Base-by-base conservation (phyloP, 2,113 vertebrate species). In the Turdus rufiventris region DNA sequence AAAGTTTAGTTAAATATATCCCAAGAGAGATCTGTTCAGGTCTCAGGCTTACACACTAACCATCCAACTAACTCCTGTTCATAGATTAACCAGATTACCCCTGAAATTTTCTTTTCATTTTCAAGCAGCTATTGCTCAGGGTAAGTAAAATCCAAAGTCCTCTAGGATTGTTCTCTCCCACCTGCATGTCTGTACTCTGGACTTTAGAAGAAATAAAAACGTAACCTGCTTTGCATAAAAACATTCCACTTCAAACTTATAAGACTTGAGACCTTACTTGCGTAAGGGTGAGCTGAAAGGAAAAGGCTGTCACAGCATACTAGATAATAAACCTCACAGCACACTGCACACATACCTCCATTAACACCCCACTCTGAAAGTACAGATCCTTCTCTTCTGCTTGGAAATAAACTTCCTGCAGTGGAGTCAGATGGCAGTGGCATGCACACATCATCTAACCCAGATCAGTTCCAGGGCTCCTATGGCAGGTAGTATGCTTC, bases 41-140 rank as follows among this genome's bases (percentile, higher is more conserved):
- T 77, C 61, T 72, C 72, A 94, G 53, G 47, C 33, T 60, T 89
- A 54, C 20, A 61, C 53, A 42, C 45, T 57, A 89, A 66, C 12
- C 3, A 13, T 57, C 40, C 45, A 91, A 61, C 8, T 89, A 83
- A 73, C 40, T 65, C 65, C 47, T 82, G n/a, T 23, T 77, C 33
- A 57, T 7, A n/a, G 25, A 85, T 77, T 75, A 83, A 84, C 38
- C 28, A 93, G 13, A 86, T 75, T 51, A 94, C 28, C 50, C 34
- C 61, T 72, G 50, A 89, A 94, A 84, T 67, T n/a, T 61, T 40
- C 19, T 90, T 70, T 58, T 31, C 3, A 8, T 84, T 97, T 92
- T 88, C 17, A 31, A 87, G 48, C 28, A 54, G 42, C 36, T 85
- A 82, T 38, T 84, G 85, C 23, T 51, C 26, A 12, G 28, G 18